phyloP scores from a whole-genome alignment of 1,140 invertebrate species.

The Arctopsyche grandis region DNA sequence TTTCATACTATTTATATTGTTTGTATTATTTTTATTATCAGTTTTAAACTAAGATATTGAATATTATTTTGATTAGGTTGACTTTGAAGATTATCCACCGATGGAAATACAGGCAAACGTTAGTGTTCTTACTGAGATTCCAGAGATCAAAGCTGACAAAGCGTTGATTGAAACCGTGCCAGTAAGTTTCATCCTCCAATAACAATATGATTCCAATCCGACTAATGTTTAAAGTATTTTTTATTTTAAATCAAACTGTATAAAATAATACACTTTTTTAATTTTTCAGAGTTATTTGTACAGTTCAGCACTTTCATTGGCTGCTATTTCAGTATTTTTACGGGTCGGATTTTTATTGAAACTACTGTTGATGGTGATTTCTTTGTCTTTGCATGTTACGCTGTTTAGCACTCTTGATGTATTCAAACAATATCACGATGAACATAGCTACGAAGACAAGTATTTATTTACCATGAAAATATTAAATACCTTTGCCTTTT shows the following conservation, averaged over 20 bases:
- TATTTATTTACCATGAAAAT: too few species aligned
- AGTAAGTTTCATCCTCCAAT: conserved; percentile 56
- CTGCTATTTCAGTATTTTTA: conserved; percentile 85
- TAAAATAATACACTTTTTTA: conserved; percentile 49
- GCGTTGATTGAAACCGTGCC: conserved; percentile 60
- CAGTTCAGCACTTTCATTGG: conserved; percentile 80
- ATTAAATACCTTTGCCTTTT: too few species aligned
- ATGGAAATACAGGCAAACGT: conserved; percentile 45
- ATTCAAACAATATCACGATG: conserved; percentile 70
- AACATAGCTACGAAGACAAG: conserved; percentile 64
- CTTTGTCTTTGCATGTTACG: conserved; percentile 72
- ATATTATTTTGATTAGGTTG: conserved; percentile 57
- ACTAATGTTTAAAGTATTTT: too few species aligned
- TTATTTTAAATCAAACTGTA: background rate
- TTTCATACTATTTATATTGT: too few species aligned
- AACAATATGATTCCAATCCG: background rate
- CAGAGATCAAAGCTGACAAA: conserved; percentile 42
- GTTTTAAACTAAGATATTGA: too few species aligned
- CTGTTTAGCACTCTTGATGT: conserved; percentile 72
- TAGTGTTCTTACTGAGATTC: conserved; percentile 14
- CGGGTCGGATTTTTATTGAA: conserved; percentile 86
- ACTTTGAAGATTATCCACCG: conserved; percentile 55
- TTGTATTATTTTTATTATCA: too few species aligned
- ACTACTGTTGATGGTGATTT: conserved; percentile 78
- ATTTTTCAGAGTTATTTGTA: conserved; percentile 80